These are phyloP conservation scores for Aleiodes testaceus DNA, from an alignment of 2,888 invertebrate species.

Conservation along the genomic window DNA sequence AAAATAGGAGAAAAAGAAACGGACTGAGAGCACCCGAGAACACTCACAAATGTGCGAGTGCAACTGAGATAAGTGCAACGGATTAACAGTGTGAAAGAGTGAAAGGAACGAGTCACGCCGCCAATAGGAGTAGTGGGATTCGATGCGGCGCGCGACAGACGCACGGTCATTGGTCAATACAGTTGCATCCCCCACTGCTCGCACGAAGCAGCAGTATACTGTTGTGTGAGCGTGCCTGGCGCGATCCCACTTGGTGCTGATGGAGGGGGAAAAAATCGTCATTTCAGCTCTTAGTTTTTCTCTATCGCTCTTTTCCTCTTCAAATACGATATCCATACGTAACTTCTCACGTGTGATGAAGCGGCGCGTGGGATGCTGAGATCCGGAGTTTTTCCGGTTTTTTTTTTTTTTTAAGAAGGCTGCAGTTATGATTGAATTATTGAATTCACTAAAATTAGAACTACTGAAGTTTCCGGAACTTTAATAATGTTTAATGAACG, in stretches of 20 bases:
- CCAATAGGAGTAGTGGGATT: constrained; percentile 64
- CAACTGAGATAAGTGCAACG: constrained; percentile 38
- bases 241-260: constrained; percentile 52
- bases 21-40: no score
- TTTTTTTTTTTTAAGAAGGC: constrained; percentile 53
- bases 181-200: constrained; percentile 52
- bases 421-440: constrained; percentile 51
- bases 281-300: constrained; percentile 51
- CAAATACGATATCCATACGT: constrained; percentile 7
- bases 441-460: no score
- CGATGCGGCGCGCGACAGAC: constrained; percentile 70
- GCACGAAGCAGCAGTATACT: constrained; percentile 47
- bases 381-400: constrained; percentile 2
- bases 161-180: constrained; percentile 60
- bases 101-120: constrained; percentile 41
- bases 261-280: constrained; percentile 53
- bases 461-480: no score
- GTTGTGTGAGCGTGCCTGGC: constrained; percentile 63
- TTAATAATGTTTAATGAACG: no score
- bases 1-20: constrained; percentile 39
- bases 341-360: constrained; percentile 8
- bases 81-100: background rate
- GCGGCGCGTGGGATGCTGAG: constrained; percentile 51
- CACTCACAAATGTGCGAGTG: constrained; percentile 22
- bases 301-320: constrained; percentile 23